These are phyloP conservation scores for Erannis defoliaria DNA, from an alignment of 2,888 invertebrate genomes.

Conservation along the genomic window DNA sequence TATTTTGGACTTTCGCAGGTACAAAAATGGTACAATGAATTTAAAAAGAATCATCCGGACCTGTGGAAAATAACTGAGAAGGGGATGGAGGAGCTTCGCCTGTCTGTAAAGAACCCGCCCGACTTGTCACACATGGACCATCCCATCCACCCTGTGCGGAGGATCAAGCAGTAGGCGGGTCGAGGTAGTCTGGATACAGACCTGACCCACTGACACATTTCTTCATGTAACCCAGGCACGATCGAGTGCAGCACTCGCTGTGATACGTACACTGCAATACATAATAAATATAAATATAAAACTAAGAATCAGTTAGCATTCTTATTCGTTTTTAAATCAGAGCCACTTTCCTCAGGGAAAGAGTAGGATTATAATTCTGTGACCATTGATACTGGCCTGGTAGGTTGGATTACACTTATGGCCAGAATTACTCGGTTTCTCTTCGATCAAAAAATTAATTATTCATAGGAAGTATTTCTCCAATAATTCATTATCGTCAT, in stretches of 20 bases:
- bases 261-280: slow-evolving; percentile 64
- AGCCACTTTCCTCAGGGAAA: background rate
- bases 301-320: background rate
- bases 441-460: too few species aligned
- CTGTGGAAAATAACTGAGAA: background rate
- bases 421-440: too few species aligned
- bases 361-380: background rate
- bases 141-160: slow-evolving; percentile 90
- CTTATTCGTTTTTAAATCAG: too few species aligned
- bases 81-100: background rate
- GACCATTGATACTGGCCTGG: background rate
- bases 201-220: slow-evolving; percentile 64
- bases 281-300: slow-evolving; percentile 17
- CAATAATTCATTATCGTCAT: too few species aligned
- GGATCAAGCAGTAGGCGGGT: slow-evolving; percentile 63
- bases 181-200: slow-evolving; percentile 19
- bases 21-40: background rate
- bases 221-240: slow-evolving; percentile 68
- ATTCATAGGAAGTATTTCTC: too few species aligned
- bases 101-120: background rate
- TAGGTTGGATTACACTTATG: too few species aligned
- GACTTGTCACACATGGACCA: slow-evolving; percentile 90
- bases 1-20: background rate
- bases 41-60: background rate
- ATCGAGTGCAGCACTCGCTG: slow-evolving; percentile 66